Percentiles rank a stretch among this genome's conserved stretches.
Conservation (phyloP, 2,888 invertebrate genomes). For the Prenolepis imparis region DNA sequence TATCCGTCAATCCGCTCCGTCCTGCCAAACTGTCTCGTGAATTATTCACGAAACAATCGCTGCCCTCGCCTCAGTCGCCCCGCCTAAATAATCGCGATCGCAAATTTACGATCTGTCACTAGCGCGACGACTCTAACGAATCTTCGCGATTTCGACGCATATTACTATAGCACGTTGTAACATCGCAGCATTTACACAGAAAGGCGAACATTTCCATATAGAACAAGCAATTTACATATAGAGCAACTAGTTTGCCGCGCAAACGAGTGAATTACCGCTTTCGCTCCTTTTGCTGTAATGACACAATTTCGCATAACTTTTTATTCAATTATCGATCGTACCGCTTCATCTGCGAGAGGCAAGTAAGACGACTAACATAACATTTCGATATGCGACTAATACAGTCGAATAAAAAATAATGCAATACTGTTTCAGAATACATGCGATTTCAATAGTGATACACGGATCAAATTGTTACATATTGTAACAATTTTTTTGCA, state of each 20-base stretch:
- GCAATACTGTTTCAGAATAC: background rate
- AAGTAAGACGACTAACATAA: slow-evolving; percentile 17
- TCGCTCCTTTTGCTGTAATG: slow-evolving; percentile 36
- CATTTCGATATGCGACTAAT: background rate
- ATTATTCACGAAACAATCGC: slow-evolving; percentile 29
- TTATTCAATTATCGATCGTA: slow-evolving; percentile 50
- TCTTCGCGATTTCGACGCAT: slow-evolving; percentile 30
- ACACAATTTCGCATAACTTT: slow-evolving; percentile 37
- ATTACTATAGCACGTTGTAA: slow-evolving; percentile 53
- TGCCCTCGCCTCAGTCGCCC: slow-evolving; percentile 22
- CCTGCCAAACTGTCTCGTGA: slow-evolving; percentile 9
- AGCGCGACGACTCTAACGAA: slow-evolving; percentile 2
- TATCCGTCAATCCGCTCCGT: slow-evolving; percentile 64
- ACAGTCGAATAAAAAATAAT: background rate
- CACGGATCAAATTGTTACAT: slow-evolving; percentile 4
- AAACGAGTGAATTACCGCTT: slow-evolving; percentile 57
- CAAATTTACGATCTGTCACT: slow-evolving; percentile 33
- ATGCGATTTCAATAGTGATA: background rate
- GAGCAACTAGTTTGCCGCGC: slow-evolving; percentile 59
- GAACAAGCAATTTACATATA: slow-evolving; percentile 66
- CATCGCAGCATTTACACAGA: slow-evolving; percentile 50
- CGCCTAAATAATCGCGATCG: slow-evolving; percentile 61
- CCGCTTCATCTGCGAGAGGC: background rate
- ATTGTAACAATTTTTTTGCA: slow-evolving; percentile 1
- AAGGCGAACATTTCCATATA: slow-evolving; percentile 64